Evolutionary conservation across 1,140 invertebrate genomes (phyloP), one percentile per base, ranked within the genome.

Genomic region (Cheumatopsyche charites): DNA sequence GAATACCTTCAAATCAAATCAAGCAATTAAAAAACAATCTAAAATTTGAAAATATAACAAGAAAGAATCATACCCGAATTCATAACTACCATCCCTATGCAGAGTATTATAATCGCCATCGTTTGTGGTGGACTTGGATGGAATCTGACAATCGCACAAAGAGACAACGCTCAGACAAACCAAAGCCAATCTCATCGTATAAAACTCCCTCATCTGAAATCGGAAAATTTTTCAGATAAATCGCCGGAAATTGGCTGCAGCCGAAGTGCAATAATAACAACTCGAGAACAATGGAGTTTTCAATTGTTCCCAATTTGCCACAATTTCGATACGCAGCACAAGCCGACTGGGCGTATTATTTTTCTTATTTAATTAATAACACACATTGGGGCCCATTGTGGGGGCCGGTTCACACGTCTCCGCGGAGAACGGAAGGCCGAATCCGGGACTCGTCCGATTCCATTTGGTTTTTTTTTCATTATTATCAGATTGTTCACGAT

Each of bases 71-170:
- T 79, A 86, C 86, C 88, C 87, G 80, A 89, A 90, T 80, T 87
- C 84, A 76, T 85, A 90, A 19, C 88, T 89, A 75, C 88, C 88
- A 81, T 89, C 87, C n/a, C 82, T 83, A 74, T 88, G 86, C 12
- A 87, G 85, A 62, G 78, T 86, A 69, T 86, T 87, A 72, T 84
- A 86, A 43, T 87, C 86, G 11, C 83, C 83, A 76, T 85, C 82
- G 47, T 79, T 82, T 0, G 81, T 77, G 72, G 79, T 78, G 12
- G 82, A 79, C 69, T 84, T 84, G 0, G 81, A 79, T 1, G 82
- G 82, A 17, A 84, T 82, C 70, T 65, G 77, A 63, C 17, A 49
- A 26, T 73, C 71, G 62, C 5, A 65, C 17, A 61, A 66, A 29
- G 41, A 68, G 7, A 67, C 68, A 17, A 61, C 29, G 36, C n/a